Base-by-base conservation (phyloP, 2,113 vertebrate genomes). In the Lepidothrix coronata region DNA sequence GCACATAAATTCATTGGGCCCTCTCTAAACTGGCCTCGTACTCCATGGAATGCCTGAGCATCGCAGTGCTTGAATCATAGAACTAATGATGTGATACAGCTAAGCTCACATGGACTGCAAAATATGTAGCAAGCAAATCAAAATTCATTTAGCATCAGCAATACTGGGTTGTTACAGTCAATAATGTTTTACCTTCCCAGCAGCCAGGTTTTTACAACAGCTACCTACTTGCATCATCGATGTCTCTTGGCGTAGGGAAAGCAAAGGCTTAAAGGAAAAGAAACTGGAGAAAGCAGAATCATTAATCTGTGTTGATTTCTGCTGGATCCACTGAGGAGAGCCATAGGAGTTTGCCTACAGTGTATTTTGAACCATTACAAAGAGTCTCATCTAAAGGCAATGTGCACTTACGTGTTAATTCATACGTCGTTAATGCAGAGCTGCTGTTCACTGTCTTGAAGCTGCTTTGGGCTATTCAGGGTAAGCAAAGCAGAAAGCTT, bases 361-460 rank as follows among this genome's bases (percentile, higher is more conserved):
- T 95, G 33, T 11, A 79, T 85, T 79, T 33, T 89, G 93, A 86
- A 55, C 61, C 46, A 76, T 91, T 78, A 88, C 23, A 77, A 85
- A 82, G 85, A 87, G 81, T 82, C 57, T 71, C 79, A 22, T 85
- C 88, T 44, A 71, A 63, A 85, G 75, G 92, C n/a, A 10, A 59
- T 30, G 77, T 33, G 76, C 94, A 99, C 99, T 99, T 98, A 99
- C 99, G 98, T 79, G 98, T 99, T 98, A 99, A 97, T 97, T 99
- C 99, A 88, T 99, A 99, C 37, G 98, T 98, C 17, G 99, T 99
- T 88, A 99, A 97, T 13, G 98, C 97, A 95, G 99, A 99, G 96
- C 98, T 99, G 98, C 98, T 99, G 98, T 99, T 99, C 98, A 99
- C 98, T 16, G 98, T 99, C 98, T 99, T 99, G 98, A 99, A 99